A percentile compares a stretch with the other conserved stretches of the same genome.
These are phyloP conservation scores for Drosophila repletoides DNA, from an alignment of 1,140 invertebrate genomes.

Conservation along the genomic window DNA sequence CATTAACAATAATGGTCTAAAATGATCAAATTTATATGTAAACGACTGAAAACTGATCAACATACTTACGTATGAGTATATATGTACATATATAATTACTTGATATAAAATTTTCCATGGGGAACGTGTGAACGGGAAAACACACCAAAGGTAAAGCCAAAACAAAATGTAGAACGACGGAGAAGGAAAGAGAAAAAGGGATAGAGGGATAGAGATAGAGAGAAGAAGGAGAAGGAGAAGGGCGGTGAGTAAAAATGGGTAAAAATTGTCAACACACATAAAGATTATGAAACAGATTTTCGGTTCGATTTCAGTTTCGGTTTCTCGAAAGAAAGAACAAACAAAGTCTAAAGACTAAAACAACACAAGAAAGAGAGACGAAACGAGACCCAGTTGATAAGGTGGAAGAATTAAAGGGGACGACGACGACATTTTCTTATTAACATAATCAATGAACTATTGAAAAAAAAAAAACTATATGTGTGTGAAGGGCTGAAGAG, in stretches of 20 bases:
- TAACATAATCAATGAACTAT: slow-evolving; percentile 73
- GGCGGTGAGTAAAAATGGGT: slow-evolving; percentile 5
- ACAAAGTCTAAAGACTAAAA: slow-evolving; percentile 9
- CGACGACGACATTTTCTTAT: slow-evolving; percentile 46
- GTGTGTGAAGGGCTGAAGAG: slow-evolving; percentile 29
- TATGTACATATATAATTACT: slow-evolving; percentile 46
- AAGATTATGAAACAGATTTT: slow-evolving; percentile 60
- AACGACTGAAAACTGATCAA: slow-evolving; percentile 63
- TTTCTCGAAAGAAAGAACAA: slow-evolving; percentile 16
- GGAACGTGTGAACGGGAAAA: slow-evolving; percentile 62
- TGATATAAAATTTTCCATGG: slow-evolving; percentile 50
- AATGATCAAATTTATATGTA: slow-evolving; percentile 61
- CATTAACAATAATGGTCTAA: slow-evolving; percentile 16
- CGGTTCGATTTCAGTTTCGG: slow-evolving; percentile 24
- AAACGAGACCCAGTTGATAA: slow-evolving; percentile 20
- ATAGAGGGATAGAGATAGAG: not conserved
- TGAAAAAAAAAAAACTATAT: not conserved
- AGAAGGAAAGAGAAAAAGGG: not conserved
- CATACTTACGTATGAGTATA: not conserved
- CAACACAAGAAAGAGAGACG: slow-evolving; percentile 5
- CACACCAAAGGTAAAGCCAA: slow-evolving; percentile 10
- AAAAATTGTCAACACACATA: slow-evolving; percentile 52
- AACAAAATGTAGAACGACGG: slow-evolving; percentile 1
- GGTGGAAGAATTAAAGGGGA: slow-evolving; percentile 33
- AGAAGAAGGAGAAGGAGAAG: not conserved